Percentiles rank a stretch among this genome's conserved stretches.
Conservation (phyloP, 2,797 vertebrate species). For the Spondyliosoma cantharus region DNA sequence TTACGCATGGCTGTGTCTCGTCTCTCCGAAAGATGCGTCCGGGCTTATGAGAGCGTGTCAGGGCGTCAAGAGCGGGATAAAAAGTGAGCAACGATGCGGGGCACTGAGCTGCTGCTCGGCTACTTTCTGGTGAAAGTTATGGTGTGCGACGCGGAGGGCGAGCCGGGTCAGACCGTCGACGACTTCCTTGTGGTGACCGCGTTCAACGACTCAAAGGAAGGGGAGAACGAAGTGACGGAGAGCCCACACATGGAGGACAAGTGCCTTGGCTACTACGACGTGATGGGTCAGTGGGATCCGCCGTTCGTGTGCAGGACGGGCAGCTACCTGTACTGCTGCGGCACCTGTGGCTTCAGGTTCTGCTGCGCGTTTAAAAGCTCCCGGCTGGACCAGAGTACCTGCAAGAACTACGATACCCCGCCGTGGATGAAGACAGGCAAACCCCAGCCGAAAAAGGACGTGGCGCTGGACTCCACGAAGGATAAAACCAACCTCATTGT, state of each 20-base stretch:
- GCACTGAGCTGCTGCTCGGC: conserved; percentile 83
- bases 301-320: conserved; percentile 96
- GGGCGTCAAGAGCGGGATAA: conserved; percentile 30
- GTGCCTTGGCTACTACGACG: conserved; percentile 97
- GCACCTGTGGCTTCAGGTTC: conserved; percentile 99
- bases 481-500: conserved; percentile 99
- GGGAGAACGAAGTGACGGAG: conserved; percentile 84
- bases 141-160: conserved; percentile 91
- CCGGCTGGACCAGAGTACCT: conserved; percentile 94
- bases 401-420: conserved; percentile 97
- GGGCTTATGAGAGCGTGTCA: conserved; percentile 63
- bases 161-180: conserved; percentile 86
- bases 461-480: conserved; percentile 89
- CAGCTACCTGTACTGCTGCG: conserved; percentile 97
- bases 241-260: conserved; percentile 90
- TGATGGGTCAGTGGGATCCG: conserved; percentile 99
- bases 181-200: conserved; percentile 87
- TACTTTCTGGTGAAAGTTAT: conserved; percentile 93
- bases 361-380: conserved; percentile 95
- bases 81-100: conserved; percentile 74
- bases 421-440: conserved; percentile 95
- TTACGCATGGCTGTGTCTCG: conserved; percentile 76
- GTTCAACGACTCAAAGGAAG: conserved; percentile 88
- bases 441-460: conserved; percentile 90
- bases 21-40: conserved; percentile 58